Evolutionary conservation across 2,888 invertebrate genomes (phyloP), one percentile per base, ranked within the genome.

Genomic region (Lasioglossum vierecki): DNA sequence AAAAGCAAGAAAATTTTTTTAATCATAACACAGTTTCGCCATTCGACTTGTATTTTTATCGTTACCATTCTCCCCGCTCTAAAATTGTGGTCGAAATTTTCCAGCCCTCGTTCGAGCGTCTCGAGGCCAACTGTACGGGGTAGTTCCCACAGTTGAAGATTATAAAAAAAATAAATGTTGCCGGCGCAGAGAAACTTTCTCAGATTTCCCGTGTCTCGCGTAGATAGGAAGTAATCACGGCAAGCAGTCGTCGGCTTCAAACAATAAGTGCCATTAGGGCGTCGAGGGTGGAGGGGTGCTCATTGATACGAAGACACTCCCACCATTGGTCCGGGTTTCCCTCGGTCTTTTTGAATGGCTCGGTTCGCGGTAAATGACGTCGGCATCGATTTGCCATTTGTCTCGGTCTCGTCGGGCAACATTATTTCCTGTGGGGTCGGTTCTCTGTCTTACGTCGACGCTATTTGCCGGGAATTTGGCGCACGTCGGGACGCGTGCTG

Each of bases 381-480:
- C 80, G 76, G 92, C 92, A 94, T 93, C 93, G 94, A 94, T 94
- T 93, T 93, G 92, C 92, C 93, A 93, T 94, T 93, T 93, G 92
- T 94, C 93, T 94, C 92, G 88, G 89, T 89, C 91, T 91, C 89
- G 91, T 89, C 89, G 89, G 71, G 88, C 87, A 91, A 92, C 93
- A 89, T 93, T 92, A 92, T 92, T 93, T 91, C 85, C 89, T 82
- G 80, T 2, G 77, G 53, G 53, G 22, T 79, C 75, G 72, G 86
- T 76, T 76, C 81, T 83, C 86, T 87, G 83, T 88, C 84, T 82
- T 88, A 88, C 87, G 76, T 84, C 86, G 75, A 60, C 75, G 85
- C 90, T 91, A 91, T 92, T 92, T 88, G 90, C 90, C 83, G 53
- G 84, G 89, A 89, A 89, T 88, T 89, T 83, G 76, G 80, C 44